phyloP scores from a whole-genome alignment of 2,113 vertebrate species.

The Tauraco erythrolophus region DNA sequence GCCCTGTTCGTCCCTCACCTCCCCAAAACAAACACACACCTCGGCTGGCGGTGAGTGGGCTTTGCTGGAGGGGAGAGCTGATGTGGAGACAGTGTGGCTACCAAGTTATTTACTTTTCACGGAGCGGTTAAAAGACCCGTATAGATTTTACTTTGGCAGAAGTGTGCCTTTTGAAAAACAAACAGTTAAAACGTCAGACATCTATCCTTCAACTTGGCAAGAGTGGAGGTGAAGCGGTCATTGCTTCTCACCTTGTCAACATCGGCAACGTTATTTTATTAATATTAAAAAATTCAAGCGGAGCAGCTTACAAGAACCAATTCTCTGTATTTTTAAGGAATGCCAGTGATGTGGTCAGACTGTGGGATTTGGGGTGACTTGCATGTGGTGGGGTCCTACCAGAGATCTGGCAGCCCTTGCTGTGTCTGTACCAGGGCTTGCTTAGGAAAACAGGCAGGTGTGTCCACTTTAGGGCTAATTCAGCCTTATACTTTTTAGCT shows the following conservation, averaged over 20 bases:
- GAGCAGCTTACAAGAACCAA: not conserved
- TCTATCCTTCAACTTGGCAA: not conserved
- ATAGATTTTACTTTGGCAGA: not conserved
- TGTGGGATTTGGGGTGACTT: not conserved
- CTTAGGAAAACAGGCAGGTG: not conserved
- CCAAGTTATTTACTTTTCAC: not conserved
- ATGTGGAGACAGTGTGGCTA: not conserved
- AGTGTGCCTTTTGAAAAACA: not conserved
- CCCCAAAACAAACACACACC: not conserved
- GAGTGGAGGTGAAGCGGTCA: not conserved
- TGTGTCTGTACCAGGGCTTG: not conserved
- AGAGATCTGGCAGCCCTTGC: not conserved
- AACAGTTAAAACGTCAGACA: not conserved
- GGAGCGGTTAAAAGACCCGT: not conserved
- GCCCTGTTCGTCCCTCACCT: not conserved
- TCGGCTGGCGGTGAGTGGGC: not conserved
- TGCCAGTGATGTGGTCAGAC: not conserved
- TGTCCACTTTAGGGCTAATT: not conserved
- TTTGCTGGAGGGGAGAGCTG: not conserved
- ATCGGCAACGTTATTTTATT: accelerated
- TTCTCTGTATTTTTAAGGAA: not conserved
- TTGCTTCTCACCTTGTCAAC: not conserved
- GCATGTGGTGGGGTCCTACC: not conserved
- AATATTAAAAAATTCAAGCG: not conserved
- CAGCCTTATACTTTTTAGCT: not conserved